Percentiles rank a stretch among this genome's conserved stretches.
Conservation (phyloP, 2,113 vertebrate species). For the Catharus minimus region DNA sequence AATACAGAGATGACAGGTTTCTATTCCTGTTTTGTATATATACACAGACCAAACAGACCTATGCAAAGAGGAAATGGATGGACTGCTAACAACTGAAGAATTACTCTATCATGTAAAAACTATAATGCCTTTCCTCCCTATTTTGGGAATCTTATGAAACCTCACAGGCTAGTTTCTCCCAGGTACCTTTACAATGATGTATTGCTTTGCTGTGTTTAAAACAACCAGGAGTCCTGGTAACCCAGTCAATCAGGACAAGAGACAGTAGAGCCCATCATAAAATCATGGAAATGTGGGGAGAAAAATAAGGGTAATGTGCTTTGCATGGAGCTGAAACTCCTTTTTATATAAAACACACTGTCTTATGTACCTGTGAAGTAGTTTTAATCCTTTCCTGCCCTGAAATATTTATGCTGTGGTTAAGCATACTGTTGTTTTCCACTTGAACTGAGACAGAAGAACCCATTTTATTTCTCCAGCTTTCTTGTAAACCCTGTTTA, state of each 20-base stretch:
- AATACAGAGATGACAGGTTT: background rate
- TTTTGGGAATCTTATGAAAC: background rate
- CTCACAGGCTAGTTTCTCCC: background rate
- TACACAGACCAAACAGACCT: background rate
- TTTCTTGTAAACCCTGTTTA: background rate
- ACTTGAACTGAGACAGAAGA: background rate
- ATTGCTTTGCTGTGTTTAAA: background rate
- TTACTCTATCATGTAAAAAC: background rate
- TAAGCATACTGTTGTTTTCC: background rate
- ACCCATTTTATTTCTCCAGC: background rate
- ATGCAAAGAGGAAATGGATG: background rate
- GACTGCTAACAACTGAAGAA: background rate
- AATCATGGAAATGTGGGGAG: background rate
- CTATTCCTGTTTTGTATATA: background rate
- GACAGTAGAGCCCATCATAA: rapidly evolving
- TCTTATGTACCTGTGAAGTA: background rate
- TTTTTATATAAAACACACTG: background rate
- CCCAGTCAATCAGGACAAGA: background rate
- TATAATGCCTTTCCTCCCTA: background rate
- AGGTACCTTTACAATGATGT: background rate
- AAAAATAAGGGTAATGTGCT: background rate
- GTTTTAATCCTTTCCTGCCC: background rate
- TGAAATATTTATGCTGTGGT: background rate
- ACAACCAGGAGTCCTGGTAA: background rate
- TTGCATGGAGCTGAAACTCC: background rate